Conservation (phyloP, 2,888 invertebrate genomes). For the Drosophila melanocephala region DNA sequence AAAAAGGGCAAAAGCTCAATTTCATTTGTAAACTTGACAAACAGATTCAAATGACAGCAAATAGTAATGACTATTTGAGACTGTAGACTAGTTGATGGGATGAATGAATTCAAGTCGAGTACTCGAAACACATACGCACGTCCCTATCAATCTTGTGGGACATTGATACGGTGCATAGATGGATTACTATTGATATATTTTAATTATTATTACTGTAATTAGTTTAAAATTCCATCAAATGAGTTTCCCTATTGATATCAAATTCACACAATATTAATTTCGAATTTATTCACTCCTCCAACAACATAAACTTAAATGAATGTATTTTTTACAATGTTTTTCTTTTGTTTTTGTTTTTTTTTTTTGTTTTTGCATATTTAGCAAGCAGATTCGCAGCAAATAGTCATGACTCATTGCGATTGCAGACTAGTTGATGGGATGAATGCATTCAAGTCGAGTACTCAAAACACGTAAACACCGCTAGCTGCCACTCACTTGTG, state of each 20-base stretch:
- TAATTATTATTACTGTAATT: not conserved
- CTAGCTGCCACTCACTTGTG: slow-evolving; percentile 46
- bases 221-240: not conserved
- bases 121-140: not conserved
- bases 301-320: not conserved
- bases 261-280: not conserved
- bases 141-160: not conserved
- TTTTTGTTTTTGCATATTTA: not conserved
- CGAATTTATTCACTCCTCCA: not conserved
- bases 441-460: slow-evolving; percentile 39
- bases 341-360: not conserved
- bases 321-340: not conserved
- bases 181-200: not conserved
- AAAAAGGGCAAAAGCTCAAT: not conserved
- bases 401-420: slow-evolving; percentile 16
- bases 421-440: slow-evolving; percentile 1
- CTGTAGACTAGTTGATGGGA: not conserved
- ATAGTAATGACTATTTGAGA: slow-evolving; percentile 3
- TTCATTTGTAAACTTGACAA: not conserved
- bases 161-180: not conserved
- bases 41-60: not conserved
- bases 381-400: not conserved
- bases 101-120: slow-evolving; percentile 31
- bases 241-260: not conserved
- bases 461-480: slow-evolving; percentile 10